Evolutionary conservation across 2,888 invertebrate genomes (phyloP), one percentile per base, ranked within the genome.

Genomic region (Campopleginae sp.): DNA sequence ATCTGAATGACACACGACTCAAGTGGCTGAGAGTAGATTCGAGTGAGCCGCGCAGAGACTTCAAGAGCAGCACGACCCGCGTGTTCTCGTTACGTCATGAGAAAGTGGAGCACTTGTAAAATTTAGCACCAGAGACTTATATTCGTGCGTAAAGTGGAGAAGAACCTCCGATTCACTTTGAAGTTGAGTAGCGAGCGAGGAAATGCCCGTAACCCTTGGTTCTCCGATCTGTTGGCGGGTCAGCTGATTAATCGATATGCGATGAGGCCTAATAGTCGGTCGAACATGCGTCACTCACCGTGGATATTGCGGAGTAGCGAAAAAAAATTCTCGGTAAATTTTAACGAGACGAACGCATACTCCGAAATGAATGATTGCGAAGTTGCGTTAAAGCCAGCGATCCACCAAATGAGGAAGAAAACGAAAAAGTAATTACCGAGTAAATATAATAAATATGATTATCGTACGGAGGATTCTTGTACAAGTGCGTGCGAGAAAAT

Each of bases 161-260:
- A 66, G 66, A 72, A n/a, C 46, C 31, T 65, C 33, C 66, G 66
- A 23, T 38, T 48, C 10, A 12, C 2, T 33, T n/a, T 12, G 31
- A 70, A 23, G 23, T n/a, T 71, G 7, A 33, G 44, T 68, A 44
- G 19, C 65, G 42, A 72, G 75, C 75, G 65, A 80, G 86, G 76
- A 85, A 87, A 86, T 83, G 77, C 76, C 68, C 44, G 46, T 81
- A 85, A 82, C 70, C 74, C 10, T 38, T 46, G 70, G 79, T 66
- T 75, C 70, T 78, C 70, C n/a, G n/a, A 71, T 86, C 58, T 85
- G 79, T 77, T 76, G 80, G 66, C 65, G 72, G 81, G 82, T 83
- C 86, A 79, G 82, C 81, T 86, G 87, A 87, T 86, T 86, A 81
- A 86, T 87, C 84, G 84, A 86, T 82, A 72, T 78, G 46, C 70